These are phyloP conservation scores for Polyommatus iphigenia DNA, from an alignment of 2,888 invertebrate species.

Conservation along the genomic window DNA sequence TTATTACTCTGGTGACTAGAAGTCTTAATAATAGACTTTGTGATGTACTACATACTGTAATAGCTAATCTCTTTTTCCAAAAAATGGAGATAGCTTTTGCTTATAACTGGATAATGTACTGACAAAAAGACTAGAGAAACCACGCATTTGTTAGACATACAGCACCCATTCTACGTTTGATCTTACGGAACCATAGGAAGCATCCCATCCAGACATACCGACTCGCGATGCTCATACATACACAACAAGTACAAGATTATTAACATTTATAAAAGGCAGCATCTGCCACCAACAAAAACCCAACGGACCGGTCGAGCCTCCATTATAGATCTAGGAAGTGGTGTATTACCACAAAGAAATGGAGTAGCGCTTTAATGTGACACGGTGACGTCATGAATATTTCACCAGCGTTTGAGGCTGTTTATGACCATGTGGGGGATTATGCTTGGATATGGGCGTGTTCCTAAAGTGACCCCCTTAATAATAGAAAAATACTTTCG, in stretches of 20 bases:
- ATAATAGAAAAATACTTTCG: no score
- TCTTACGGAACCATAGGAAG: conserved; percentile 3
- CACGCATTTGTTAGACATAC: neutral
- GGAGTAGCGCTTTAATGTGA: conserved; percentile 44
- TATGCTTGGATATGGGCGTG: neutral
- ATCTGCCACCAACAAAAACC: conserved; percentile 30
- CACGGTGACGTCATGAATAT: conserved; percentile 26
- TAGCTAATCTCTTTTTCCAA: no score
- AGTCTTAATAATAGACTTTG: neutral
- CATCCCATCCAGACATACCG: conserved; percentile 13
- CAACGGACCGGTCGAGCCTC: conserved; percentile 40
- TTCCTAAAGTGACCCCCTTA: neutral
- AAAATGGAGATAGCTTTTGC: no score
- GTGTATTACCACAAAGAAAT: conserved; percentile 66
- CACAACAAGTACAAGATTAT: conserved; percentile 24
- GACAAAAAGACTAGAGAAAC: neutral
- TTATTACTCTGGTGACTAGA: neutral
- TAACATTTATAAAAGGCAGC: conserved; percentile 30
- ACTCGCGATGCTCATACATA: conserved; percentile 7
- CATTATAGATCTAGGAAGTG: conserved; percentile 64
- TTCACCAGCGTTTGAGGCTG: neutral
- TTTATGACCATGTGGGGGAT: neutral
- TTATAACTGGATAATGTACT: no score
- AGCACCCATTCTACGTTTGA: neutral
- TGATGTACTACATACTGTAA: no score